Evolutionary conservation across 2,797 vertebrate genomes (phyloP).

Genomic region (Malurus splendens): DNA sequence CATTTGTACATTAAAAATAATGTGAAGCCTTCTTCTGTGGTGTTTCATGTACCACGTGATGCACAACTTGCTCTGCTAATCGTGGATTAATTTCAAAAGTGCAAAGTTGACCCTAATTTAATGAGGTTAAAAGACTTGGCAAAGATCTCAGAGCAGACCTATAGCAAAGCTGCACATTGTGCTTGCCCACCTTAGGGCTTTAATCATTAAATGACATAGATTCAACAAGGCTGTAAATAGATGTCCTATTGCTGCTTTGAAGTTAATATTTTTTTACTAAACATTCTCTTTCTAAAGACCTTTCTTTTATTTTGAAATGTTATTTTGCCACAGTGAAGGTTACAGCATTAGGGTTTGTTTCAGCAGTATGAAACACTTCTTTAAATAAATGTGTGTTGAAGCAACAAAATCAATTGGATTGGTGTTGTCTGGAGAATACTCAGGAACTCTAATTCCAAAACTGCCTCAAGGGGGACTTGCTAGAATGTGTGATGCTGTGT

Average conservation of each 20-base stretch:
- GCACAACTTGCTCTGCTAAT: background rate
- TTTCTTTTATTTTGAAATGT: background rate
- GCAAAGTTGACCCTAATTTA: slow-evolving; percentile 29
- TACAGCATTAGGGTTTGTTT: background rate
- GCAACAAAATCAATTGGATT: background rate
- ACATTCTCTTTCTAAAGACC: background rate
- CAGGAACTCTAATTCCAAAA: background rate
- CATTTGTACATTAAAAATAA: background rate
- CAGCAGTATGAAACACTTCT: background rate
- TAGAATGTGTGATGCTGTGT: background rate
- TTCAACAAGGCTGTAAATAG: background rate
- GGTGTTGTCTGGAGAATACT: background rate
- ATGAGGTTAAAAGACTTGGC: slow-evolving; percentile 30
- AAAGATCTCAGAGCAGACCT: background rate
- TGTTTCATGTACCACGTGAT: accelerated
- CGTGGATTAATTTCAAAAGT: background rate
- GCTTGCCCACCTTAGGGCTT: background rate
- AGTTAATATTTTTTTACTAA: background rate
- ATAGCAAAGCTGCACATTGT: background rate
- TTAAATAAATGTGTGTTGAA: background rate
- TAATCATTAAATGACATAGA: background rate
- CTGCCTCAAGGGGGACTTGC: background rate
- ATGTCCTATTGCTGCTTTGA: background rate
- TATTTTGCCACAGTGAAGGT: background rate
- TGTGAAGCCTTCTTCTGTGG: background rate